Conservation (phyloP, 37 sponge, comb jelly and placozoan species). For the Sycon ciliatum region DNA sequence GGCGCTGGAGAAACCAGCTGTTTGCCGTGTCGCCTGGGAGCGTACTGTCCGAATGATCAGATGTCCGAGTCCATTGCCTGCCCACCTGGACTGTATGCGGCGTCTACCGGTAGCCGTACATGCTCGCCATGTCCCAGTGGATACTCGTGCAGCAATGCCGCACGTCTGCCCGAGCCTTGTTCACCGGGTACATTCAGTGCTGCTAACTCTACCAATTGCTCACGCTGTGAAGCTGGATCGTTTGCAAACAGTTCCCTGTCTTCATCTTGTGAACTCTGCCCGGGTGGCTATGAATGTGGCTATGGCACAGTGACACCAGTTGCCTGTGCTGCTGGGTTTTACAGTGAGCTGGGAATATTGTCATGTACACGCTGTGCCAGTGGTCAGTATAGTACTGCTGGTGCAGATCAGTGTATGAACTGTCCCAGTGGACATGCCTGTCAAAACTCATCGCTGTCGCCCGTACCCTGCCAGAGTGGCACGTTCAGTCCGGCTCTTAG, state of each 20-base stretch:
- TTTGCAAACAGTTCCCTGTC: background rate
- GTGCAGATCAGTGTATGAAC: background rate
- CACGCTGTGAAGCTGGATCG: too few relatives aligned
- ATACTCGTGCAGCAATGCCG: background rate
- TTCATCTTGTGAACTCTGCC: background rate
- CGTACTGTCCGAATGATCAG: too few relatives aligned
- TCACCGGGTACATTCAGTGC: conserved; percentile 35
- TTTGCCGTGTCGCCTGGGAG: too few relatives aligned
- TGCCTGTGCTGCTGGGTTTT: background rate
- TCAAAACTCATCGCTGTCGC: background rate
- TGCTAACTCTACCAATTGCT: too few relatives aligned
- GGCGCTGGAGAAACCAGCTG: too few relatives aligned
- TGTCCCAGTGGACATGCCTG: background rate
- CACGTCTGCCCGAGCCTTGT: background rate
- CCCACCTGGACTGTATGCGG: too few relatives aligned
- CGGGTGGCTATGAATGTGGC: conserved; percentile 1
- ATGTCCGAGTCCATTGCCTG: too few relatives aligned
- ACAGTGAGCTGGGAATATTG: too few relatives aligned
- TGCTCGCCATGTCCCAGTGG: conserved; percentile 19
- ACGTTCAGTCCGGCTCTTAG: background rate
- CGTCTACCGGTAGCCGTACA: too few relatives aligned
- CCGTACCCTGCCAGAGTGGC: background rate
- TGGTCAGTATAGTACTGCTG: background rate
- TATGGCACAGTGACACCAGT: background rate
- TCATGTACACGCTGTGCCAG: too few relatives aligned